A percentile compares a stretch with the other conserved stretches of the same genome.
These are phyloP conservation scores for Notocelia uddmanniana DNA, from an alignment of 2,888 invertebrate genomes.

Conservation along the genomic window DNA sequence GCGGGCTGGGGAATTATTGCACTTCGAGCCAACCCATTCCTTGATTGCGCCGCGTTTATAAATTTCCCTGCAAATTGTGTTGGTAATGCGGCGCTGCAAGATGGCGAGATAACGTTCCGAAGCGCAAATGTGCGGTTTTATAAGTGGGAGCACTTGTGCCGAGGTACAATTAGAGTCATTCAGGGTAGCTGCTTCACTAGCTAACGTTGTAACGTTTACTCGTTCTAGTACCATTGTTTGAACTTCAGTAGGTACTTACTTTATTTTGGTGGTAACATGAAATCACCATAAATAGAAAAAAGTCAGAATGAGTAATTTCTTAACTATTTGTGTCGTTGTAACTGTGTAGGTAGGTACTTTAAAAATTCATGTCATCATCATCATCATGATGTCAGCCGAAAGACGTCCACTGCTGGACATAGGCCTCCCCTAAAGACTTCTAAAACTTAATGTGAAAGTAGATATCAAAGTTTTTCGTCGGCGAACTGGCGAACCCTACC, in stretches of 20 bases:
- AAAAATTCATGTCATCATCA: no score
- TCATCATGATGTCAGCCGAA: no score
- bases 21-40: constrained; percentile 21
- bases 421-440: no score
- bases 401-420: no score
- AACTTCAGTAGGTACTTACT: neutral
- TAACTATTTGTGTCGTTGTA: no score
- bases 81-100: constrained; percentile 47
- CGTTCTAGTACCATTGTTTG: constrained; percentile 7
- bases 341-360: no score
- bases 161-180: constrained; percentile 14
- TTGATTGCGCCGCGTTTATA: constrained; percentile 36
- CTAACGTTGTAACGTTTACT: constrained; percentile 26
- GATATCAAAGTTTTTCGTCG: no score
- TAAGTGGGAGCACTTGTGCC: constrained; percentile 50
- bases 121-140: constrained; percentile 50
- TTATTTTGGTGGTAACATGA: neutral
- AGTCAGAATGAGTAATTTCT: no score
- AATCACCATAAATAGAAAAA: neutral
- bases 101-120: constrained; percentile 51
- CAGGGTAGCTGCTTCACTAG: constrained; percentile 29
- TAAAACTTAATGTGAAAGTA: no score
- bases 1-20: constrained; percentile 15
- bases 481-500: no score
- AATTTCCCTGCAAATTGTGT: constrained; percentile 43